Percentiles rank a stretch among this genome's conserved stretches.
Conservation (phyloP, 1,140 invertebrate species). For the Anastrepha ludens region DNA sequence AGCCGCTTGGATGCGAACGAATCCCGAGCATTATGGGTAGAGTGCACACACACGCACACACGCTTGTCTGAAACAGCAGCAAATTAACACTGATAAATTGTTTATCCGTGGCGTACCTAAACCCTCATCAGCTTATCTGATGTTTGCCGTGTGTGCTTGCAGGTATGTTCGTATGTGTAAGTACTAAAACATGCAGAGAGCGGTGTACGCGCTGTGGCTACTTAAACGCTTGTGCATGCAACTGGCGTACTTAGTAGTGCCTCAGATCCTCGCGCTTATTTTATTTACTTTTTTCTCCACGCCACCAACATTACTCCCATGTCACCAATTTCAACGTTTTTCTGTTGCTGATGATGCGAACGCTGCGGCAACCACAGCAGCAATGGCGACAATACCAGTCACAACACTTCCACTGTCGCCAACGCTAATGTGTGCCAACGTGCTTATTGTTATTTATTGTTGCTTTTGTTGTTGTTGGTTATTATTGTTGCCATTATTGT, state of each 20-base stretch:
- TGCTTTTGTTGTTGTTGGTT: slow-evolving; percentile 13
- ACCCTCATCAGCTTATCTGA: slow-evolving; percentile 53
- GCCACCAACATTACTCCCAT: slow-evolving; percentile 17
- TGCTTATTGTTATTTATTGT: slow-evolving; percentile 48
- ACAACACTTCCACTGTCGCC: not conserved
- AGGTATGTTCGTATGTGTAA: not conserved
- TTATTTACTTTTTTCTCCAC: not conserved
- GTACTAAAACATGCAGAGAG: not conserved
- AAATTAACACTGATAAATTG: slow-evolving; percentile 54
- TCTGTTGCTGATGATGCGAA: not conserved
- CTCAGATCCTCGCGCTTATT: not conserved
- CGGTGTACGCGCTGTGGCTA: not conserved
- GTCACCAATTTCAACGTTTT: slow-evolving; percentile 45
- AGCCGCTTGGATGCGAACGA: not conserved
- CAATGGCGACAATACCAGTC: not conserved
- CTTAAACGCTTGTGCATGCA: not conserved
- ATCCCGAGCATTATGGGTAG: not conserved
- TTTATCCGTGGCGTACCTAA: slow-evolving; percentile 30
- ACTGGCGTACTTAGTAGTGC: not conserved
- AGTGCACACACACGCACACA: not conserved
- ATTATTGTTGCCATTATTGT: slow-evolving; percentile 45
- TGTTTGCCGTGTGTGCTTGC: not conserved
- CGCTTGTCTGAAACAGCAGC: not conserved
- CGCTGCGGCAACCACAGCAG: not conserved
- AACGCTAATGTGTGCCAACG: not conserved